Conservation (phyloP, 2,888 invertebrate species). For the Adineta ricciae region DNA sequence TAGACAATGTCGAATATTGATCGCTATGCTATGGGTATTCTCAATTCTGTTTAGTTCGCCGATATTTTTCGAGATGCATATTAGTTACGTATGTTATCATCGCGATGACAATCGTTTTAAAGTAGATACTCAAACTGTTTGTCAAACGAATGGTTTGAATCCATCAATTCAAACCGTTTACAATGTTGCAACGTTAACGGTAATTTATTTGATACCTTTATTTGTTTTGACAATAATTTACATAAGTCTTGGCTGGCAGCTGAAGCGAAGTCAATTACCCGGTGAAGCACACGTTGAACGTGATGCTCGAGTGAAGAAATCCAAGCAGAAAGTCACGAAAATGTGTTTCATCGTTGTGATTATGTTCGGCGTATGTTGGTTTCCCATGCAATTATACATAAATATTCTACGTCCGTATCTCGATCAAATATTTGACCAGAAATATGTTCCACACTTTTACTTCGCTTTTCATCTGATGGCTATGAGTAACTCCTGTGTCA, state of each 20-base stretch:
- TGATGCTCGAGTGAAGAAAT: conserved; percentile 70
- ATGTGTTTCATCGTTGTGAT: conserved; percentile 79
- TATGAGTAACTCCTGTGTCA: conserved; percentile 28
- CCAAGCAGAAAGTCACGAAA: conserved; percentile 80
- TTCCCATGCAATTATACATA: conserved; percentile 57
- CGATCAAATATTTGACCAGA: not conserved
- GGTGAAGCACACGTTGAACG: conserved; percentile 74
- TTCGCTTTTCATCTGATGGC: conserved; percentile 31
- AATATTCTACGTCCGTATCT: conserved; percentile 24
- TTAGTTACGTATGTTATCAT: not conserved
- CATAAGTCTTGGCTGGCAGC: conserved; percentile 69
- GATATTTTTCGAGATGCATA: not conserved
- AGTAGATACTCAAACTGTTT: not conserved
- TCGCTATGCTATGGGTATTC: conserved; percentile 17
- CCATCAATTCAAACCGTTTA: conserved; percentile 51
- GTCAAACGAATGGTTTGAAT: not conserved
- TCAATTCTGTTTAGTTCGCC: conserved; percentile 21
- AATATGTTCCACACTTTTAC: conserved; percentile 29
- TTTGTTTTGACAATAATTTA: conserved; percentile 74
- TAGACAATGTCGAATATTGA: conserved; percentile 9
- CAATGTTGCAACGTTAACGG: conserved; percentile 64
- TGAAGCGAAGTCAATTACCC: conserved; percentile 75
- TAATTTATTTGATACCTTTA: conserved; percentile 75
- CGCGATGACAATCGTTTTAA: not conserved
- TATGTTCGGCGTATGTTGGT: conserved; percentile 74